Base-by-base conservation (phyloP, 2,888 invertebrate genomes). In the Pheosia gnoma region DNA sequence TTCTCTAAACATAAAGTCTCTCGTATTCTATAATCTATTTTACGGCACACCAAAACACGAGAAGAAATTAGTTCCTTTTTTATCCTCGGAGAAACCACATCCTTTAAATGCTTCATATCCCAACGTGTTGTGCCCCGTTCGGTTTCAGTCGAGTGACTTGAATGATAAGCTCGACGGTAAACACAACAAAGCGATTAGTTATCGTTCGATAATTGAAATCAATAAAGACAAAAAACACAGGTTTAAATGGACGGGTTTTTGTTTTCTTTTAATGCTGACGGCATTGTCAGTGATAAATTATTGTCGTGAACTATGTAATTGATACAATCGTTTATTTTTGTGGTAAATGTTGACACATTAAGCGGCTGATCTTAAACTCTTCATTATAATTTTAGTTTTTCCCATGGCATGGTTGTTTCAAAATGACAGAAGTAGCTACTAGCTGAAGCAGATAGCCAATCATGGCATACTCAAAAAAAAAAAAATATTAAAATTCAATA, bases 91-190 rank as follows among this genome's bases (percentile, higher is more conserved):
- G 67, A 66, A 72, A 78, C 77, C 79, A 74, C 74, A 78, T 75
- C 77, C 77, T 75, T 55, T 55, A 71, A 25, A 25, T 25, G 25
- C 74, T 76, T 78, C 75, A 75, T 77, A 77, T 76, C 75, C 62
- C 65, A 73, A 70, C 66, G 70, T 75, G 69, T 74, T 65, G 56
- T 61, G 74, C 65, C 59, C 71, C 74, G 78, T 82, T 83, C 74
- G 68, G 55, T 62, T 61, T 62, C 59, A 66, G 71, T 65, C 66
- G 45, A 79, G 77, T 73, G 61, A 76, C 78, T 80, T 67, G 78
- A 70, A 59, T 66, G 38, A 37, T 41, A 57, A 39, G 10, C 38
- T 36, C 51, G 49, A 61, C 47, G 68, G 66, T 67, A 66, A 68
- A 65, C 63, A 67, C 62, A 58, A 52, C 54, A 47, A 60, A 55